These are phyloP conservation scores for Pocota personata DNA, from an alignment of 2,888 invertebrate genomes.

Conservation along the genomic window DNA sequence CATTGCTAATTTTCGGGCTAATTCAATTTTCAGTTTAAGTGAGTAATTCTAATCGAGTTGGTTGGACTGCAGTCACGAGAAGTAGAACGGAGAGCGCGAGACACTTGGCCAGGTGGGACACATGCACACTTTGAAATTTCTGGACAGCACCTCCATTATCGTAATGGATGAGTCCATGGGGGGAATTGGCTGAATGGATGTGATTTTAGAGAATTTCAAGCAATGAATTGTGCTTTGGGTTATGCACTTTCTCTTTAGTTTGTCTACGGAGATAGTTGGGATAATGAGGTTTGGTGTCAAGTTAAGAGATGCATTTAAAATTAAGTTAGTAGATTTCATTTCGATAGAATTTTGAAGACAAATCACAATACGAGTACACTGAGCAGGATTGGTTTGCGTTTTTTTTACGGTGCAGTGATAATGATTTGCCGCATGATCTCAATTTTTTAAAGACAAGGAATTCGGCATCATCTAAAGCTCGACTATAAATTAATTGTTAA, in stretches of 20 bases:
- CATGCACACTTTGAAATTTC: neutral
- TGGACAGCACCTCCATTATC: constrained; percentile 8
- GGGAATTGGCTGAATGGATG: constrained; percentile 4
- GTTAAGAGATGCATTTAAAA: too few relatives aligned
- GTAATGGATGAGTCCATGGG: constrained; percentile 18
- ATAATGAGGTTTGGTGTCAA: neutral
- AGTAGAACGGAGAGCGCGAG: neutral
- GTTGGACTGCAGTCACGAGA: neutral
- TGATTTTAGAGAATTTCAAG: neutral
- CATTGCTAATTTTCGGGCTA: constrained; percentile 49
- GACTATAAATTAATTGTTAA: too few relatives aligned
- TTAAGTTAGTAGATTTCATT: too few relatives aligned
- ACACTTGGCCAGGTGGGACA: constrained; percentile 22
- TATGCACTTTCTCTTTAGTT: neutral
- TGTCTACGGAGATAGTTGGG: neutral
- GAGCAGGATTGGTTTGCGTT: too few relatives aligned
- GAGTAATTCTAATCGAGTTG: constrained; percentile 46
- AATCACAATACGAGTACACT: too few relatives aligned
- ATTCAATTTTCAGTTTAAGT: constrained; percentile 61
- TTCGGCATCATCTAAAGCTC: too few relatives aligned
- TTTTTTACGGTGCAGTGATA: too few relatives aligned
- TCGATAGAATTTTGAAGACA: too few relatives aligned
- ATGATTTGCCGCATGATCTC: too few relatives aligned
- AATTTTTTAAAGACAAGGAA: too few relatives aligned
- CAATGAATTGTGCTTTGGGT: neutral